Percentiles rank a stretch among this genome's conserved stretches.
These are phyloP conservation scores for Philypnodon macrostomus DNA, from an alignment of 2,797 vertebrate genomes.

Conservation along the genomic window DNA sequence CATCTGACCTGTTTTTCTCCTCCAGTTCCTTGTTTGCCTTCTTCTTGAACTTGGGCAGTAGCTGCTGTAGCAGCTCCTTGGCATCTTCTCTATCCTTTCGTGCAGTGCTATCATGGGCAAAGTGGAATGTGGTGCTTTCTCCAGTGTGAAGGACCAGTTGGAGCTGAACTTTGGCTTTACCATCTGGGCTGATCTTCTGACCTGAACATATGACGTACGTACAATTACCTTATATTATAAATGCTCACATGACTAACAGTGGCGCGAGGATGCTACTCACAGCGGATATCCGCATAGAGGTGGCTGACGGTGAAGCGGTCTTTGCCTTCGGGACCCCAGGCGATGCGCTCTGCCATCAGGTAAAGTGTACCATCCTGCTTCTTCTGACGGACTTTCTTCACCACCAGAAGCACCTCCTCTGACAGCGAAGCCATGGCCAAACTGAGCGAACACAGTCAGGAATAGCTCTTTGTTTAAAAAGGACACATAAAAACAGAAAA, in stretches of 20 bases:
- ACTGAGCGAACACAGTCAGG: slow-evolving; percentile 16
- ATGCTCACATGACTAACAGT: not conserved
- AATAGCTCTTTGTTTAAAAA: too few relatives aligned
- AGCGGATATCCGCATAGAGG: slow-evolving; percentile 94
- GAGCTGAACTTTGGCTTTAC: slow-evolving; percentile 97
- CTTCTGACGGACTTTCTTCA: slow-evolving; percentile 95
- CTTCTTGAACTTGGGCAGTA: slow-evolving; percentile 97
- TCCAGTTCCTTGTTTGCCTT: slow-evolving; percentile 98
- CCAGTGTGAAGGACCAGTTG: slow-evolving; percentile 95
- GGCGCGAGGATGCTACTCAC: slow-evolving; percentile 78
- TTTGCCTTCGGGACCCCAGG: slow-evolving; percentile 97
- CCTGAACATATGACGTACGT: slow-evolving; percentile 71
- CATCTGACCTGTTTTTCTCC: slow-evolving; percentile 92
- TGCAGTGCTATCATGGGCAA: slow-evolving; percentile 91
- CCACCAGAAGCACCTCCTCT: slow-evolving; percentile 94
- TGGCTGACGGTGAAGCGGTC: slow-evolving; percentile 97
- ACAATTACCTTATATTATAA: not conserved
- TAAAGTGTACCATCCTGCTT: slow-evolving; percentile 98
- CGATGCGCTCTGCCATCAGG: slow-evolving; percentile 95
- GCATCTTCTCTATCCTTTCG: slow-evolving; percentile 91
- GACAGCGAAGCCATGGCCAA: slow-evolving; percentile 91
- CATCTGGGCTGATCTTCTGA: slow-evolving; percentile 99
- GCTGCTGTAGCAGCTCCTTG: slow-evolving; percentile 95
- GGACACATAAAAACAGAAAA: too few relatives aligned
- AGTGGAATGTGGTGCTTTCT: slow-evolving; percentile 96